phyloP scores from a whole-genome alignment of 2,797 vertebrate species.

The Coregonus ussuriensis region DNA sequence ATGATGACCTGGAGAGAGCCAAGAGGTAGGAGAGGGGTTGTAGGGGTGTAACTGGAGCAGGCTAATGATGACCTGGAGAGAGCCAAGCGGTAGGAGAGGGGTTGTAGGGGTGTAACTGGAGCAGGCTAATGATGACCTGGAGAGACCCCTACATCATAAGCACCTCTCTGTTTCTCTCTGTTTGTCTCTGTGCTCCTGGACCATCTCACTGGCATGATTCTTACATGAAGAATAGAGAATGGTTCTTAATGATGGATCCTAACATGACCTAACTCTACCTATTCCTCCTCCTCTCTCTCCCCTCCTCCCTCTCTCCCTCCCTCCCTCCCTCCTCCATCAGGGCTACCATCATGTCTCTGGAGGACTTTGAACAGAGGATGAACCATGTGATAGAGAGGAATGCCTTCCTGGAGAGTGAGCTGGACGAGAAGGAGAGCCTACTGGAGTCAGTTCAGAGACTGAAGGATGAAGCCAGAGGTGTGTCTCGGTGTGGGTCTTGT shows the following conservation, averaged over 20 bases:
- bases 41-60: slow-evolving; percentile 79
- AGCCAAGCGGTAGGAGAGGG: slow-evolving; percentile 72
- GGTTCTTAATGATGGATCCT: not conserved
- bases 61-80: slow-evolving; percentile 93
- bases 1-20: slow-evolving; percentile 94
- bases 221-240: not conserved
- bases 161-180: too few species aligned
- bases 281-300: too few species aligned
- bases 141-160: slow-evolving; percentile 73
- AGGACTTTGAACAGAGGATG: slow-evolving; percentile 90
- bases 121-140: slow-evolving; percentile 94
- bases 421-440: slow-evolving; percentile 90
- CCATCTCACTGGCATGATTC: too few species aligned
- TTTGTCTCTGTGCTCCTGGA: too few species aligned
- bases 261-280: not conserved
- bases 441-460: slow-evolving; percentile 87
- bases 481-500: too few species aligned
- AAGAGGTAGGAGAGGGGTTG: slow-evolving; percentile 61
- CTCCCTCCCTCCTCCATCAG: slow-evolving; percentile 53
- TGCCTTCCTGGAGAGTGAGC: slow-evolving; percentile 89
- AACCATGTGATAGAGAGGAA: slow-evolving; percentile 93
- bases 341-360: slow-evolving; percentile 90
- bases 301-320: not conserved
- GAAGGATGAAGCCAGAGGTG: slow-evolving; percentile 91
- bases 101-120: slow-evolving; percentile 67